A percentile compares a stretch with the other conserved stretches of the same genome.
Evolutionary conservation across 2,113 vertebrate genomes (phyloP).

Genomic region (Falco punctatus): DNA sequence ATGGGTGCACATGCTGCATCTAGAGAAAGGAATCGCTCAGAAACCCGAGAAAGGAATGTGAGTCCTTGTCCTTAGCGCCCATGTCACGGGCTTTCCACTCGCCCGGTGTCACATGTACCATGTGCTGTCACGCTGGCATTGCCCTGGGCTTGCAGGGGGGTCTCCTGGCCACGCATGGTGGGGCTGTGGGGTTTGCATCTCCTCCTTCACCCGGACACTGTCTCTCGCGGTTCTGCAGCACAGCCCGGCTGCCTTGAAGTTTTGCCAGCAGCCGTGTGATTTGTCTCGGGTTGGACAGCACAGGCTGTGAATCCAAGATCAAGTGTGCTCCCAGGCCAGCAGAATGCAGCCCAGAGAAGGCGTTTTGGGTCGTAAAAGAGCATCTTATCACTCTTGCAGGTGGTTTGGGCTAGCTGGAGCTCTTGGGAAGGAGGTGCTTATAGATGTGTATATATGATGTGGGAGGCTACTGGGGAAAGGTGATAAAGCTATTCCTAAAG

Average conservation of each 20-base stretch:
- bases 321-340: neutral
- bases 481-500: neutral
- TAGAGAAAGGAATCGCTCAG: rapidly evolving
- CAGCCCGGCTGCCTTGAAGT: neutral
- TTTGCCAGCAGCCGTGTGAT: constrained; percentile 12
- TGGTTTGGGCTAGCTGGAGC: neutral
- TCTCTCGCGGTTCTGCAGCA: neutral
- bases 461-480: neutral
- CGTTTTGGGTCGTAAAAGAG: neutral
- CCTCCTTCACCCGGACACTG: neutral
- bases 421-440: neutral
- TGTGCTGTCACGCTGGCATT: rapidly evolving
- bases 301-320: constrained; percentile 45
- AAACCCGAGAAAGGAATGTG: neutral
- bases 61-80: rapidly evolving
- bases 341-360: neutral
- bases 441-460: too few relatives aligned
- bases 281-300: constrained; percentile 1
- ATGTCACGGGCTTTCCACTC: rapidly evolving
- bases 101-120: rapidly evolving
- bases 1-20: rapidly evolving
- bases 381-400: neutral
- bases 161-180: neutral
- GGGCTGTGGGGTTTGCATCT: neutral
- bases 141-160: neutral